Evolutionary conservation across 1,140 invertebrate species (phyloP).

Genomic region (Drosophila kepulauana): DNA sequence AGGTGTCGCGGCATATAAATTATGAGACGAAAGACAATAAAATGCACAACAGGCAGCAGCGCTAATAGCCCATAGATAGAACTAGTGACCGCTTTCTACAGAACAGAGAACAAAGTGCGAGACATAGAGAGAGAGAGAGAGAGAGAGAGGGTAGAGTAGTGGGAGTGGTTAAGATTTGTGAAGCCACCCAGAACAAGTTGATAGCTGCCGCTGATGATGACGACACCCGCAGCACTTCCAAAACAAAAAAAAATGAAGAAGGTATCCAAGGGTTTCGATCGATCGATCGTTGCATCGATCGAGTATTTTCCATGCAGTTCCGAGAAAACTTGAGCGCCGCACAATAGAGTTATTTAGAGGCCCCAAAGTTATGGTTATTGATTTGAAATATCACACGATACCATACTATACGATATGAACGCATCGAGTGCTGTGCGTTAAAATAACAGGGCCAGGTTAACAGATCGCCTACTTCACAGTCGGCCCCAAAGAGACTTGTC

Average conservation of each 20-base stretch:
- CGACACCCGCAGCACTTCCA: constrained; percentile 37
- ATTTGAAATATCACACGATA: constrained; percentile 79
- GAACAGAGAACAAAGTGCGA: constrained; percentile 4
- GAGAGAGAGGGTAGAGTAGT: constrained; percentile 11
- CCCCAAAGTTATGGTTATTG: constrained; percentile 69
- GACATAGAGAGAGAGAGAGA: constrained; percentile 30
- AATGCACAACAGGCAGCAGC: constrained; percentile 81
- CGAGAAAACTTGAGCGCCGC: constrained; percentile 71
- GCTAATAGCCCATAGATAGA: constrained; percentile 72
- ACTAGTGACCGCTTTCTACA: constrained; percentile 38
- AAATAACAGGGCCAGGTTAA: constrained; percentile 73
- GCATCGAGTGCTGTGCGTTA: constrained; percentile 54
- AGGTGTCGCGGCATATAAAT: constrained; percentile 81
- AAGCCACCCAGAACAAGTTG: constrained; percentile 68
- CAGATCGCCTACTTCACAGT: constrained; percentile 41
- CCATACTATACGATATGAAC: constrained; percentile 41
- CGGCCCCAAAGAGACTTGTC: constrained; percentile 31
- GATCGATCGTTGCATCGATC: constrained; percentile 16
- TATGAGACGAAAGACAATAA: constrained; percentile 78
- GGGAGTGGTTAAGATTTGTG: constrained; percentile 1
- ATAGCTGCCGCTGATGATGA: constrained; percentile 15
- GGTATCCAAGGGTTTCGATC: neutral
- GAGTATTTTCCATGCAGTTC: constrained; percentile 58
- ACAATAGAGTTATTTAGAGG: constrained; percentile 82
- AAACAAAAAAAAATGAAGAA: no score